A percentile compares a stretch with the other conserved stretches of the same genome.
These are phyloP conservation scores for Pangasianodon gigas DNA, from an alignment of 2,113 vertebrate species.

Conservation along the genomic window DNA sequence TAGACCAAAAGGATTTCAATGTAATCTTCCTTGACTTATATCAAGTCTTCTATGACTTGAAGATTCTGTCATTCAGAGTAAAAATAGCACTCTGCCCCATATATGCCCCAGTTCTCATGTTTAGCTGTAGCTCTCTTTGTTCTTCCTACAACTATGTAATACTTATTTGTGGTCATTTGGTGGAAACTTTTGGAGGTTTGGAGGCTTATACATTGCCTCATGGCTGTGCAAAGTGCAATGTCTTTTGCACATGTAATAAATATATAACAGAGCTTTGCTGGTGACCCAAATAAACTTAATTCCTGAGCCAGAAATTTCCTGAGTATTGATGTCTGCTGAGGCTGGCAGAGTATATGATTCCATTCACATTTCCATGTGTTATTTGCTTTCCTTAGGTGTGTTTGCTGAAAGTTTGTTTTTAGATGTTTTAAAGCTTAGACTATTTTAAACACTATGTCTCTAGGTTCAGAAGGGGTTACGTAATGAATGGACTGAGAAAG, in stretches of 20 bases:
- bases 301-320: neutral
- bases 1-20: neutral
- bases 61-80: neutral
- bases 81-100: too few species aligned
- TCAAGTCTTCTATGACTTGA: neutral
- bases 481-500: conserved; percentile 35
- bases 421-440: neutral
- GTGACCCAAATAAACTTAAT: neutral
- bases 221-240: neutral
- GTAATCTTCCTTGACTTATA: neutral
- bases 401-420: neutral
- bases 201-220: neutral
- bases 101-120: neutral
- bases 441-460: conserved; percentile 16
- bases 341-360: neutral
- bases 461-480: conserved; percentile 1
- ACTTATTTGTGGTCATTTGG: neutral
- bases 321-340: neutral
- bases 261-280: too few species aligned
- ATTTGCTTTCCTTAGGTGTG: neutral
- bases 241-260: neutral
- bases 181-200: neutral
- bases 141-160: conserved; percentile 1
- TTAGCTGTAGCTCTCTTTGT: neutral
- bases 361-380: neutral